Evolutionary conservation across 2,888 invertebrate genomes (phyloP).

Genomic region (Malthinus seriepunctatus): DNA sequence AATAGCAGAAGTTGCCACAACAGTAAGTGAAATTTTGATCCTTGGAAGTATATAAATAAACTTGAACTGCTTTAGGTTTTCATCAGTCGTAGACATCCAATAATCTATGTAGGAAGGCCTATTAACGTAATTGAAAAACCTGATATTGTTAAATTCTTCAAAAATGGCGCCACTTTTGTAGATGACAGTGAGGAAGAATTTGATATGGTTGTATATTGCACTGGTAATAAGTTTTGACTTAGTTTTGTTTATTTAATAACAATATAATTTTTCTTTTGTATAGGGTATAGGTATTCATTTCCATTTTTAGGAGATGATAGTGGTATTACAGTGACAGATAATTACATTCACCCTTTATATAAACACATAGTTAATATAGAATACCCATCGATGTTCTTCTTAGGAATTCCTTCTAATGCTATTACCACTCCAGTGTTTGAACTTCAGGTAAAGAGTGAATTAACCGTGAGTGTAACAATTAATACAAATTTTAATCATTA

Average conservation of each 20-base stretch:
- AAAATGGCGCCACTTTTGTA: constrained; percentile 60
- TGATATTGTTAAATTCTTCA: constrained; percentile 57
- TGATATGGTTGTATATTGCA: constrained; percentile 72
- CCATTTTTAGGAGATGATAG: constrained; percentile 64
- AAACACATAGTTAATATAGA: constrained; percentile 84
- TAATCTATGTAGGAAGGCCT: constrained; percentile 40
- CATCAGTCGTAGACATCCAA: constrained; percentile 37
- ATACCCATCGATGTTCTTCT: constrained; percentile 78
- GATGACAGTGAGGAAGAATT: constrained; percentile 64
- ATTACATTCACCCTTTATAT: constrained; percentile 82
- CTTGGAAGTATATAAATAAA: neutral
- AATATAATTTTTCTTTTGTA: constrained; percentile 36
- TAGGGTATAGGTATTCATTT: constrained; percentile 57
- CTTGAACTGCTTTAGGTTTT: constrained; percentile 40
- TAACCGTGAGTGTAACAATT: too few species aligned
- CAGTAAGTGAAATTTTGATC: neutral
- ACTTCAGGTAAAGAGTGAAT: constrained; percentile 65
- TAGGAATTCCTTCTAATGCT: constrained; percentile 68
- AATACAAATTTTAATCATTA: constrained; percentile 48
- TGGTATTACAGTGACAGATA: constrained; percentile 70
- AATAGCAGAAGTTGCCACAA: constrained; percentile 61
- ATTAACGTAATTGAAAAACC: constrained; percentile 60
- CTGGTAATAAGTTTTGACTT: constrained; percentile 57
- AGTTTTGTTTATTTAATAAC: too few species aligned
- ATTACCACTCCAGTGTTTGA: constrained; percentile 75